These are phyloP conservation scores for Acridotheres tristis DNA, from an alignment of 2,797 vertebrate genomes.

Conservation along the genomic window DNA sequence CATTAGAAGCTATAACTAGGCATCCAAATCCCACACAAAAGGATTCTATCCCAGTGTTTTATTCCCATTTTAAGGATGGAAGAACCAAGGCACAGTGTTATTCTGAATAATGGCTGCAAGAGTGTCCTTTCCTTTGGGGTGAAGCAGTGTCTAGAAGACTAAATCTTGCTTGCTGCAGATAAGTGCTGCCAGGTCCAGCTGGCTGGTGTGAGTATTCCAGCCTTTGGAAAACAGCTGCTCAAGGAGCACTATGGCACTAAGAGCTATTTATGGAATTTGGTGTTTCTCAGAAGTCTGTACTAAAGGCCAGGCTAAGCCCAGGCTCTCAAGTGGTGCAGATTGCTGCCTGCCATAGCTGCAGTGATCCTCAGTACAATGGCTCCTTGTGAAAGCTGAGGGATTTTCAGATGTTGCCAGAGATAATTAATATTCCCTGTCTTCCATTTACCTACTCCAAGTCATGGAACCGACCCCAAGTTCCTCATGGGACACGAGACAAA, in stretches of 20 bases:
- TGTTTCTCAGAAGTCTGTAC: not conserved
- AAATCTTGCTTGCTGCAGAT: not conserved
- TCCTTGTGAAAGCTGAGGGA: not conserved
- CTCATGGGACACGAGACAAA: not conserved
- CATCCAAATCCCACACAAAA: not conserved
- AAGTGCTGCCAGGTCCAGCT: not conserved
- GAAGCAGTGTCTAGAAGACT: not conserved
- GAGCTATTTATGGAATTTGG: not conserved
- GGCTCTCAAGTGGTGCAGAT: not conserved
- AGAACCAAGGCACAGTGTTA: not conserved
- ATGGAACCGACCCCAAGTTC: not conserved
- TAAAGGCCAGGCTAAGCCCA: not conserved
- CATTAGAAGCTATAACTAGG: not conserved
- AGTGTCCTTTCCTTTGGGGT: not conserved
- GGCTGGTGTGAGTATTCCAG: not conserved
- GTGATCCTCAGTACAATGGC: not conserved
- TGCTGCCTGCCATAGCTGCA: not conserved
- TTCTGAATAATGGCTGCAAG: not conserved
- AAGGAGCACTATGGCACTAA: not conserved
- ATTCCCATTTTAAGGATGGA: not conserved
- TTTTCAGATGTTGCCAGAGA: not conserved
- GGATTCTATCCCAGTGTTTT: not conserved
- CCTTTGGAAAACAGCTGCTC: constrained; percentile 2
- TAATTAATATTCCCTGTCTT: not conserved
- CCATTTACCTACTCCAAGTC: not conserved